These are phyloP conservation scores for Atopsyche davidsoni DNA, from an alignment of 1,140 invertebrate genomes.

Conservation along the genomic window DNA sequence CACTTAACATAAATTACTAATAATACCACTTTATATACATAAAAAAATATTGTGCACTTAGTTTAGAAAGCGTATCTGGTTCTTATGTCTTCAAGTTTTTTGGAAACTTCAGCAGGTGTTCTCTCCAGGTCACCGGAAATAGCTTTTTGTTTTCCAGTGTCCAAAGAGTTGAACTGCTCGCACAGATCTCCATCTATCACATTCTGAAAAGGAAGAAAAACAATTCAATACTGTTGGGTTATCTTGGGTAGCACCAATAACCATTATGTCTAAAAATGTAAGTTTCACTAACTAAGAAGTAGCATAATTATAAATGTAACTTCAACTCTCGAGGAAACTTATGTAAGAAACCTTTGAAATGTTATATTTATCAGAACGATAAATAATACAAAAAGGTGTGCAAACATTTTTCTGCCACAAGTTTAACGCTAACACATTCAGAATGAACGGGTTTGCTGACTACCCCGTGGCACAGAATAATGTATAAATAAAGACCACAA, in stretches of 20 bases:
- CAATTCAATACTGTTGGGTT: constrained; percentile 1
- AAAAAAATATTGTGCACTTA: too few relatives aligned
- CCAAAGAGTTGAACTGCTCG: constrained; percentile 97
- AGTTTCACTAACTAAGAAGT: constrained; percentile 26
- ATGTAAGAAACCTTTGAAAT: constrained; percentile 13
- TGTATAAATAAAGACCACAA: not conserved
- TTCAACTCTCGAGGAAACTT: constrained; percentile 29
- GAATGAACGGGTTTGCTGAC: constrained; percentile 26
- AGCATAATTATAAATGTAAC: constrained; percentile 8
- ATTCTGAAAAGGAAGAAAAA: constrained; percentile 57
- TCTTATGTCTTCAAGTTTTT: constrained; percentile 90
- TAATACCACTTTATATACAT: too few relatives aligned
- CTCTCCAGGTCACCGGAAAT: constrained; percentile 92
- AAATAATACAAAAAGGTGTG: constrained; percentile 9
- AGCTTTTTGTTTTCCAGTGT: constrained; percentile 87
- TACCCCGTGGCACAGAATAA: constrained; percentile 19
- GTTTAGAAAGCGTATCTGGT: constrained; percentile 90
- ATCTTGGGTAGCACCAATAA: not conserved
- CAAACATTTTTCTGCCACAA: constrained; percentile 27
- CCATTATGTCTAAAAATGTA: constrained; percentile 17
- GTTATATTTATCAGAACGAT: constrained; percentile 23
- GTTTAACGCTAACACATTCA: constrained; percentile 26
- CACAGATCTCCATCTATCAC: constrained; percentile 98
- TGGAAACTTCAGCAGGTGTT: constrained; percentile 93
- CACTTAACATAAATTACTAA: too few relatives aligned